Conservation (phyloP, 2,888 invertebrate species). For the Cheilosia impressa region DNA sequence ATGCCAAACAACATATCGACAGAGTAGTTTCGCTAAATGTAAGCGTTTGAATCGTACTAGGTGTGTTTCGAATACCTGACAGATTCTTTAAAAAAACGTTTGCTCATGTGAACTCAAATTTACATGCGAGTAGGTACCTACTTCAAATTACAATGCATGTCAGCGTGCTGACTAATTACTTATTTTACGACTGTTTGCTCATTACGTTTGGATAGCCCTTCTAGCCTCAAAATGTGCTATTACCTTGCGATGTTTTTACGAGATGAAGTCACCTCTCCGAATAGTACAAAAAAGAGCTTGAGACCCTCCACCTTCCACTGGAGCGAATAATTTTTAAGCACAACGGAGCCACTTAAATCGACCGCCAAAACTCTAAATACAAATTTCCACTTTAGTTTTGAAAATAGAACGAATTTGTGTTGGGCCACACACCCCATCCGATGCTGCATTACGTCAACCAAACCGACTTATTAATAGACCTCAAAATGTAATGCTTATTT, state of each 20-base stretch:
- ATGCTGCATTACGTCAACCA: constrained; percentile 51
- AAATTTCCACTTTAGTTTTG: constrained; percentile 1
- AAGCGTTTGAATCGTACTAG: not conserved
- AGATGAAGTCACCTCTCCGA: constrained; percentile 4
- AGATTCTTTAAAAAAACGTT: not conserved
- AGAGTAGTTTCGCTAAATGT: not conserved
- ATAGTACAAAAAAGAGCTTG: too few species aligned
- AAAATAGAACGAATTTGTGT: constrained; percentile 20
- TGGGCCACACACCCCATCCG: constrained; percentile 41
- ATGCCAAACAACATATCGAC: not conserved
- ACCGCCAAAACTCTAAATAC: constrained; percentile 8
- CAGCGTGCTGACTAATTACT: not conserved
- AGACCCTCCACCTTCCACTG: constrained; percentile 12
- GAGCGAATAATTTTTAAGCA: constrained; percentile 27
- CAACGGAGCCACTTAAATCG: constrained; percentile 8
- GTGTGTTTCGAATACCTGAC: not conserved
- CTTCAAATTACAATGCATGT: too few species aligned
- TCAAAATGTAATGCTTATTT: constrained; percentile 7
- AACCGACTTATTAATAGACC: constrained; percentile 49
- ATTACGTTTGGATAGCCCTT: not conserved
- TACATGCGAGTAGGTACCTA: not conserved
- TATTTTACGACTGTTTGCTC: not conserved
- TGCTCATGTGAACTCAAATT: not conserved
- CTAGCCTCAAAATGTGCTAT: not conserved
- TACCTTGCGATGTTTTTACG: not conserved